These are phyloP conservation scores for Drosophila mimica DNA, from an alignment of 2,888 invertebrate genomes.

Conservation along the genomic window DNA sequence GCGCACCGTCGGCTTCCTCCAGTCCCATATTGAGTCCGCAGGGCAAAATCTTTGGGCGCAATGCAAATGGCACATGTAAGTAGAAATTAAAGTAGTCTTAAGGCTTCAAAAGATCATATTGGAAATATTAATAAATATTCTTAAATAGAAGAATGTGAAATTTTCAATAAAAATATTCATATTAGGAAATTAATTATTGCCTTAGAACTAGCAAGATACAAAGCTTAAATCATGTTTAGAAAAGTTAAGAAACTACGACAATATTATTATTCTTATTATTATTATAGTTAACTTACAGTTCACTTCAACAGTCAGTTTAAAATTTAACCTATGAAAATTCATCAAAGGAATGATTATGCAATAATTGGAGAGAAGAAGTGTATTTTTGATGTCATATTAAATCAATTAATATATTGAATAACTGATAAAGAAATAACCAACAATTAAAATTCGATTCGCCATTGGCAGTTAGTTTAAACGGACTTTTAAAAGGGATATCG, in stretches of 20 bases:
- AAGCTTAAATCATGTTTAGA: not conserved
- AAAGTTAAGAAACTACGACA: not conserved
- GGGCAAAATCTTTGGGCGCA: conserved; percentile 84
- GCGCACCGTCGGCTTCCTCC: conserved; percentile 84
- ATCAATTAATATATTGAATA: not conserved
- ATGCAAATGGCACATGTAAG: conserved; percentile 85
- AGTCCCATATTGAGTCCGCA: conserved; percentile 85
- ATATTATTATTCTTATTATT: not conserved
- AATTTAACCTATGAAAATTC: not conserved
- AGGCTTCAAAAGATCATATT: not conserved
- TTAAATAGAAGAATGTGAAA: no score
- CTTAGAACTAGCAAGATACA: not conserved
- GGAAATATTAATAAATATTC: no score
- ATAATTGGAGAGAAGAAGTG: not conserved
- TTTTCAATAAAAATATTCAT: not conserved
- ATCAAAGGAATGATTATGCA: not conserved
- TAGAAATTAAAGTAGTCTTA: conserved; percentile 24
- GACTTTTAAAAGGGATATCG: not conserved
- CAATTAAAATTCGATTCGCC: not conserved
- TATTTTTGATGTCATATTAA: not conserved
- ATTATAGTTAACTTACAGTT: not conserved
- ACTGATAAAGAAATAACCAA: not conserved
- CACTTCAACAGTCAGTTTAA: not conserved
- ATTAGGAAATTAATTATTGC: not conserved
- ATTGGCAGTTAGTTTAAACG: not conserved